Base-by-base conservation (phyloP, 2,888 invertebrate species). In the Patella caerulea region DNA sequence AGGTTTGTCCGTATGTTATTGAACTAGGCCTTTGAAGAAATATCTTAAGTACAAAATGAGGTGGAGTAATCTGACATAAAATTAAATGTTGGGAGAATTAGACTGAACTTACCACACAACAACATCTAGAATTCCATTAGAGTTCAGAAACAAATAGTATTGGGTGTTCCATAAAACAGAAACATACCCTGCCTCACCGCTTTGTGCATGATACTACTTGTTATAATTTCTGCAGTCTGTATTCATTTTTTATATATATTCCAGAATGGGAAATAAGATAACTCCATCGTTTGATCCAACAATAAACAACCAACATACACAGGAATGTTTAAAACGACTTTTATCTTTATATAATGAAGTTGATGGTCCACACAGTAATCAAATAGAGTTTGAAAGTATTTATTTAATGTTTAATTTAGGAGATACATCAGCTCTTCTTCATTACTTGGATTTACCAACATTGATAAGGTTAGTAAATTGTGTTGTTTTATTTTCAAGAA, bases 291-390 rank as follows among this genome's bases (percentile, higher is more conserved):
- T 94, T 91, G 95, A 96, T 89, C 93, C 94, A 53, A 93, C 94
- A 73, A 93, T 96, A 7, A 96, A 96, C 86, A 93, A 93, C 81
- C 94, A 94, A 81, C 95, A 95, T 88, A 91, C 95, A 74, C 92
- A 94, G 79, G 96, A 96, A 91, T 95, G 95, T 88, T 91, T 96
- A 7, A 95, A 95, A 88, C 93, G 94, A 87, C 92, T 95, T 77
- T 91, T 95, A 0, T 91, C 91, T 74, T 92, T 94, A 69, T 95
- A 94, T 87, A 69, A 78, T 65, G 71, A 79, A 34, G 59, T n/a
- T 69, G 75, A 79, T 12, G 78, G 77, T n/a, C 17, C 29, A 53
- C 79, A 81, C 73, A 52, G 53, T 3, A 81, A 86, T 85, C 83
- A 84, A 78, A 82, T 82, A 11, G 91, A 94, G 79, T 94, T 95